Evolutionary conservation across 2,113 vertebrate genomes (phyloP).

Genomic region (Gila orcuttii): DNA sequence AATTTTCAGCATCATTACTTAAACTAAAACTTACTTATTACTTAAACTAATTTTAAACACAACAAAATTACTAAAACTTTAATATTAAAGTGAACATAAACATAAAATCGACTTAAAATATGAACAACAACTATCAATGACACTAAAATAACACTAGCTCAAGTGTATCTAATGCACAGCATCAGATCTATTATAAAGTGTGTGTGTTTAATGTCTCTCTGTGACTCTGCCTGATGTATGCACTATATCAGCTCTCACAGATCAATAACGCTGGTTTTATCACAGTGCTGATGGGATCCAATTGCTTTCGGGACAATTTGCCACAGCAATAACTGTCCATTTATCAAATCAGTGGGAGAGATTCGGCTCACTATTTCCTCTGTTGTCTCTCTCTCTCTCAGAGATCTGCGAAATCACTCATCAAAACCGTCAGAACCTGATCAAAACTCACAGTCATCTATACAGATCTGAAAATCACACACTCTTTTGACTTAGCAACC

Average conservation of each 20-base stretch:
- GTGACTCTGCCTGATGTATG: slow-evolving; percentile 79
- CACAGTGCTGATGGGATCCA: slow-evolving; percentile 79
- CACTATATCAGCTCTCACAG: slow-evolving; percentile 93
- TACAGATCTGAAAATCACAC: not conserved
- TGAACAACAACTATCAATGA: too few species aligned
- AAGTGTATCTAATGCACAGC: not conserved
- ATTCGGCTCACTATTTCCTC: slow-evolving; percentile 24
- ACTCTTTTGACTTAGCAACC: not conserved
- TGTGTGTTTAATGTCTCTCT: slow-evolving; percentile 49
- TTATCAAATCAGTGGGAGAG: slow-evolving; percentile 88
- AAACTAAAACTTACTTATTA: too few species aligned
- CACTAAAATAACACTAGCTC: not conserved
- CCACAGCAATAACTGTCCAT: slow-evolving; percentile 90
- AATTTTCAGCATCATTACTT: too few species aligned
- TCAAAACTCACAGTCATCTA: not conserved
- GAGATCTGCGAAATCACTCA: not conserved
- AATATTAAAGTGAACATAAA: too few species aligned
- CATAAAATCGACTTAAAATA: too few species aligned
- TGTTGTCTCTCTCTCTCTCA: slow-evolving; percentile 21
- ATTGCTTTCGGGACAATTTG: slow-evolving; percentile 93
- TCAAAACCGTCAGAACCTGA: not conserved
- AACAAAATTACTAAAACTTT: too few species aligned
- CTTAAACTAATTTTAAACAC: too few species aligned
- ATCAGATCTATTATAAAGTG: not conserved
- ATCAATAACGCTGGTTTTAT: slow-evolving; percentile 94